Evolutionary conservation across 2,113 vertebrate genomes (phyloP).

Genomic region (Tetraodon nigroviridis): DNA sequence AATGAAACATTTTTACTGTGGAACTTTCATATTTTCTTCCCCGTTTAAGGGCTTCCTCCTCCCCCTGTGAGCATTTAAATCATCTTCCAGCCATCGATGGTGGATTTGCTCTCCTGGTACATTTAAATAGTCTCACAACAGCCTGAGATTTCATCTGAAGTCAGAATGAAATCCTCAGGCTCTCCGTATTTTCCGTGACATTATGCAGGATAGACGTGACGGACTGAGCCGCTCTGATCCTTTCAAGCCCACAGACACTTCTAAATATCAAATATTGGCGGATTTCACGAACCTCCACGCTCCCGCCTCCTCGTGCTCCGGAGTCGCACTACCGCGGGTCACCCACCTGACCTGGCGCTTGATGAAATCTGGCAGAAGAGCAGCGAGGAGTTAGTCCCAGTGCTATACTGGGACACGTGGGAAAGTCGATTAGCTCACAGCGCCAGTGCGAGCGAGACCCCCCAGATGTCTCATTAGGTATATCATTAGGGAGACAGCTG

Average conservation of each 20-base stretch:
- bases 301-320: conserved; percentile 16
- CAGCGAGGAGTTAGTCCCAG: conserved; percentile 33
- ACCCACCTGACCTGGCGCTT: conserved; percentile 30
- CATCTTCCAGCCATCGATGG: not conserved
- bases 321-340: conserved; percentile 25
- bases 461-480: conserved; percentile 78
- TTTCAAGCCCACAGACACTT: conserved; percentile 42
- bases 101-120: conserved; percentile 13
- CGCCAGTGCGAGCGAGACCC: conserved; percentile 49
- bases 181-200: conserved; percentile 40
- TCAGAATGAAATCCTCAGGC: conserved; percentile 26
- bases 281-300: conserved; percentile 38
- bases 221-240: conserved; percentile 35
- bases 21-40: no score
- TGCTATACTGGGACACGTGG: conserved; percentile 52
- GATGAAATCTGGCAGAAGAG: conserved; percentile 55
- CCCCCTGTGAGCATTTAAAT: not conserved
- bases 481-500: conserved; percentile 77
- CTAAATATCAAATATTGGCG: conserved; percentile 43
- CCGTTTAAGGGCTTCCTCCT: no score
- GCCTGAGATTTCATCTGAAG: conserved; percentile 26
- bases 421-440: conserved; percentile 55
- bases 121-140: conserved; percentile 9
- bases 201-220: conserved; percentile 42
- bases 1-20: no score